phyloP scores from a whole-genome alignment of 2,888 invertebrate genomes.

The Tribolium freemani region DNA sequence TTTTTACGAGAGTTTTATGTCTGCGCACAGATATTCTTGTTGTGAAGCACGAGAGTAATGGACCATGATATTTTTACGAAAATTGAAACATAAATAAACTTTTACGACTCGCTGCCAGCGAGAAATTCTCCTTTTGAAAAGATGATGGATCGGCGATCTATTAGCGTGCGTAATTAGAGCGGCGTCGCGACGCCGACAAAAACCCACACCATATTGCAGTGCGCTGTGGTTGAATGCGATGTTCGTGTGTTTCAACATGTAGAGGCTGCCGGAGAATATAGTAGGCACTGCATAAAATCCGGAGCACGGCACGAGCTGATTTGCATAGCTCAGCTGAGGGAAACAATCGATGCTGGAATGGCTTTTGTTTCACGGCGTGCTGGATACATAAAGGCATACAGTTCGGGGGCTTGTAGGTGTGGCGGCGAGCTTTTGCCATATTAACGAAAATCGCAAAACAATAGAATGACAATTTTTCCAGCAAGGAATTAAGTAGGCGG shows the following conservation, averaged over 20 bases:
- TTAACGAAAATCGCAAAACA: background rate
- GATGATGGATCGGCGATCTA: conserved; percentile 38
- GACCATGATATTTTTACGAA: conserved; percentile 67
- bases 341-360: conserved; percentile 65
- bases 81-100: conserved; percentile 68
- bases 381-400: conserved; percentile 6
- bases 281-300: conserved; percentile 67
- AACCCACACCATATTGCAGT: conserved; percentile 46
- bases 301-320: conserved; percentile 67
- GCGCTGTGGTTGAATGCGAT: conserved; percentile 50
- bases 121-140: conserved; percentile 46
- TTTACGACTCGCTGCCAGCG: conserved; percentile 58
- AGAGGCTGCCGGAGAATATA: conserved; percentile 53
- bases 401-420: conserved; percentile 1
- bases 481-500: background rate
- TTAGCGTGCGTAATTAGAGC: conserved; percentile 23
- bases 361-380: conserved; percentile 48
- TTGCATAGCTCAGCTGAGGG: conserved; percentile 70
- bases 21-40: conserved; percentile 61
- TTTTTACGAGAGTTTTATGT: conserved; percentile 66
- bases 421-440: background rate
- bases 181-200: conserved; percentile 28
- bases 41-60: conserved; percentile 64
- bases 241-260: conserved; percentile 55
- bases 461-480: background rate